Conservation (phyloP, 30 jellyfish, hydroid and myxozoan species). For the Aurelia aurita complex sp. Pacific region DNA sequence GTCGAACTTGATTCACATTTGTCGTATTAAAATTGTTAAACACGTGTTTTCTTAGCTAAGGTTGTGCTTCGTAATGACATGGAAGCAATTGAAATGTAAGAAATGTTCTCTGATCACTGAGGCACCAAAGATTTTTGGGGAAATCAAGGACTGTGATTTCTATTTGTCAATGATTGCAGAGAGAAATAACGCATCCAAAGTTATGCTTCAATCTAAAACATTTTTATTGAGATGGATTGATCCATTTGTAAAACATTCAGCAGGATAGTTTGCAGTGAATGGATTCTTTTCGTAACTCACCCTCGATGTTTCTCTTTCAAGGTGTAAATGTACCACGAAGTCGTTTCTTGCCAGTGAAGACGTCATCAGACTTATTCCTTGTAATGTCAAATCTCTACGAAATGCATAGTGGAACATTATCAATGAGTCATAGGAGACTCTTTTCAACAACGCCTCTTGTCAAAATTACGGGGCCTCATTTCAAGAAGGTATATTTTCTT, state of each 20-base stretch:
- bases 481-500: constrained; percentile 64
- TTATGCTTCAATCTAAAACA: too few species aligned
- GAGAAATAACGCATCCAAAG: too few species aligned
- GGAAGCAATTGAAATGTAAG: too few species aligned
- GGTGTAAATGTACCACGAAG: constrained; percentile 99
- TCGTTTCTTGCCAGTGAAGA: constrained; percentile 98
- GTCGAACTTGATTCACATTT: too few species aligned
- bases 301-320: constrained; percentile 7
- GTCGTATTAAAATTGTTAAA: too few species aligned
- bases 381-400: constrained; percentile 90
- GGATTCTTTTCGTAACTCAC: background rate
- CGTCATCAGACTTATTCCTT: constrained; percentile 87
- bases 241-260: background rate
- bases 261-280: background rate
- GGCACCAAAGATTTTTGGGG: too few species aligned
- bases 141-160: too few species aligned
- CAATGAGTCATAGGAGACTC: constrained; percentile 85
- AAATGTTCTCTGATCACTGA: too few species aligned
- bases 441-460: constrained; percentile 91
- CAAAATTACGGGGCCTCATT: constrained; percentile 85
- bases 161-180: too few species aligned
- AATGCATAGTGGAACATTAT: constrained; percentile 83
- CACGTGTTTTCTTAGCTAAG: too few species aligned
- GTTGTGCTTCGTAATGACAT: too few species aligned
- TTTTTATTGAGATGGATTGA: background rate